phyloP scores from a whole-genome alignment of 92 coral and sea anemone species.

The Porites evermanni region DNA sequence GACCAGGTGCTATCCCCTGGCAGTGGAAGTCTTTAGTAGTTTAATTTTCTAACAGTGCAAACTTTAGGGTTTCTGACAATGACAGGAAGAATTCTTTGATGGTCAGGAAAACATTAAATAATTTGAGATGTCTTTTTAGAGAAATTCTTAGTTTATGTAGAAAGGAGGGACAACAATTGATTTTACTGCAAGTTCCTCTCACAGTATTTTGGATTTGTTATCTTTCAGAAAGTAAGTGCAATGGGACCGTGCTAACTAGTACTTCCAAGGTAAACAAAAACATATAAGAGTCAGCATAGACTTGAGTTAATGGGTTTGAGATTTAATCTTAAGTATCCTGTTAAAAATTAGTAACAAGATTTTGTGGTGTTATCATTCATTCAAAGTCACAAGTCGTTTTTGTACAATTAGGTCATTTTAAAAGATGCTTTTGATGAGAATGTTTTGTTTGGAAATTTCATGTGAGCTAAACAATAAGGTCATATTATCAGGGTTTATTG shows the following conservation, averaged over 20 bases:
- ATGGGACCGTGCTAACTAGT: neutral
- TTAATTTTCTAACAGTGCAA: neutral
- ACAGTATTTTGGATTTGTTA: conserved; percentile 10
- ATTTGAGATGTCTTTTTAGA: neutral
- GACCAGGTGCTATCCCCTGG: neutral
- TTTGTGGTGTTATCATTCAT: conserved; percentile 5
- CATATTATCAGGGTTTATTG: conserved; percentile 4
- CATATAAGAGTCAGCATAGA: neutral
- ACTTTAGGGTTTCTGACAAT: no score
- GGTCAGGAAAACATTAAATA: no score
- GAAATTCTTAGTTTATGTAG: conserved; percentile 12
- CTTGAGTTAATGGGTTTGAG: no score
- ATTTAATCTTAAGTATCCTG: neutral
- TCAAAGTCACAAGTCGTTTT: conserved; percentile 9
- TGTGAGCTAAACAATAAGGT: no score
- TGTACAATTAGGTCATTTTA: conserved; percentile 10
- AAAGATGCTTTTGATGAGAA: conserved; percentile 13
- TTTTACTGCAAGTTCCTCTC: conserved; percentile 1
- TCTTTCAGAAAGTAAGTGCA: conserved; percentile 4
- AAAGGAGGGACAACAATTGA: neutral
- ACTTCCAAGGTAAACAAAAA: conserved; percentile 15
- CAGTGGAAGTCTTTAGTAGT: no score
- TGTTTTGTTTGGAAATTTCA: conserved; percentile 1
- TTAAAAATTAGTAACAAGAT: conserved; percentile 15
- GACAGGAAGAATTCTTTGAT: no score